phyloP scores from a whole-genome alignment of 2,888 invertebrate species.

The Spialia ferax region DNA sequence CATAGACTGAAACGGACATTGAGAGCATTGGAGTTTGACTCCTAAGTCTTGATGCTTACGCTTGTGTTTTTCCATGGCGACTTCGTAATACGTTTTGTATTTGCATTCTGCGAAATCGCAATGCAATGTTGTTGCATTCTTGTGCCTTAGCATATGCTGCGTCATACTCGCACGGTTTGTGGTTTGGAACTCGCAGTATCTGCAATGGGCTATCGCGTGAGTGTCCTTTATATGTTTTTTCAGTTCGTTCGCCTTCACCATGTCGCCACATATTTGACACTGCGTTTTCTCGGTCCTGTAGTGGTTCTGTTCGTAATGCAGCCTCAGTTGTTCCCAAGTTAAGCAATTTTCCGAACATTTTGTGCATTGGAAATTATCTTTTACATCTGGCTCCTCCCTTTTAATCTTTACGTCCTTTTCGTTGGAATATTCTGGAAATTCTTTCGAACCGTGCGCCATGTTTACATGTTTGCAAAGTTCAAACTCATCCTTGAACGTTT shows the following conservation, averaged over 20 bases:
- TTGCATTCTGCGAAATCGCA: slow-evolving; percentile 69
- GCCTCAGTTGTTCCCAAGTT: slow-evolving; percentile 65
- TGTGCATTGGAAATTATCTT: slow-evolving; percentile 68
- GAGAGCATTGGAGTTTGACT: slow-evolving; percentile 71
- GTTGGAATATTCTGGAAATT: slow-evolving; percentile 42
- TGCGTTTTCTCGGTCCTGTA: slow-evolving; percentile 63
- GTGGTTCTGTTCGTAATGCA: slow-evolving; percentile 71
- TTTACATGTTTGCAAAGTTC: slow-evolving; percentile 74
- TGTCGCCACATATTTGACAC: slow-evolving; percentile 74
- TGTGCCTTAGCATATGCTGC: slow-evolving; percentile 74
- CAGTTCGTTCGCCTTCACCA: slow-evolving; percentile 63
- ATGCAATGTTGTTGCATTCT: slow-evolving; percentile 68
- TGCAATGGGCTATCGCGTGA: slow-evolving; percentile 63
- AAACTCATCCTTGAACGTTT: slow-evolving; percentile 70
- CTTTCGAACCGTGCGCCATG: slow-evolving; percentile 53
- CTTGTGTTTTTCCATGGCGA: slow-evolving; percentile 75
- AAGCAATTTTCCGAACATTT: slow-evolving; percentile 67
- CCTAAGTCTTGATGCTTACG: slow-evolving; percentile 68
- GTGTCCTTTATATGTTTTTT: slow-evolving; percentile 68
- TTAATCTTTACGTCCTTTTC: slow-evolving; percentile 54
- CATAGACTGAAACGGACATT: slow-evolving; percentile 78
- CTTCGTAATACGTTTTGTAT: slow-evolving; percentile 74
- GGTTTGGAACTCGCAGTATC: slow-evolving; percentile 73
- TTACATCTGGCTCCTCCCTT: slow-evolving; percentile 64
- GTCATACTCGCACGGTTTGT: slow-evolving; percentile 69